A percentile compares a stretch with the other conserved stretches of the same genome.
Conservation (phyloP, 1,140 invertebrate genomes). For the Drosophila melanica region DNA sequence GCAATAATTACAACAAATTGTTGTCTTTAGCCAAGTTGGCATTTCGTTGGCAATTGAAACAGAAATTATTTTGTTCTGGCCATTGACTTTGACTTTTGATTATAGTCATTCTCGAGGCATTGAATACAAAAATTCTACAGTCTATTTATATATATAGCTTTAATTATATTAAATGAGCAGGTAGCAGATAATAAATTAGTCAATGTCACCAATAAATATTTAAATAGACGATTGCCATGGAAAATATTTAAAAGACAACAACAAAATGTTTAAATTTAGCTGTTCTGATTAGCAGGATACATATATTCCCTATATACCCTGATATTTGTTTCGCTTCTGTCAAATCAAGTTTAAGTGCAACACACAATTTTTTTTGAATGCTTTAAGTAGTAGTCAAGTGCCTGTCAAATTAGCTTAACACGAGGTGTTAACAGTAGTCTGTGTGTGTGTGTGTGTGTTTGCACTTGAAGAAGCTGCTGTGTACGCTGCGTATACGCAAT, state of each 20-base stretch:
- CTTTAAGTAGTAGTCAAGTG: conserved; percentile 3
- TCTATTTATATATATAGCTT: conserved; percentile 16
- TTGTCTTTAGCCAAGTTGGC: neutral
- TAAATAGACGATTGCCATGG: neutral
- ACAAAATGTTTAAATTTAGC: neutral
- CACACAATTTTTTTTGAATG: neutral
- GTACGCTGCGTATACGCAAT: conserved; percentile 10
- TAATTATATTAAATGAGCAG: conserved; percentile 38
- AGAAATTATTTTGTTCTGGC: neutral
- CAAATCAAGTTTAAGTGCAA: conserved; percentile 1
- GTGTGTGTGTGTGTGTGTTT: conserved; percentile 5
- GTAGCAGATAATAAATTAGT: conserved; percentile 11
- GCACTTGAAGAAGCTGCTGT: conserved; percentile 4
- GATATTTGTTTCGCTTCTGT: too few species aligned
- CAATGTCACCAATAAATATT: conserved; percentile 19
- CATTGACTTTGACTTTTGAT: conserved; percentile 40
- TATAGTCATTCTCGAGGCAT: conserved; percentile 7
- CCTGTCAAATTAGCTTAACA: conserved; percentile 4
- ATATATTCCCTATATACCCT: neutral
- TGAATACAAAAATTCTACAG: conserved; percentile 6
- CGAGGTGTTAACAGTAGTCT: neutral
- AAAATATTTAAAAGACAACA: conserved; percentile 9
- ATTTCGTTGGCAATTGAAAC: neutral
- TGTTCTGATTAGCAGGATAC: too few species aligned
- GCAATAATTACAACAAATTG: conserved; percentile 16